A percentile compares a stretch with the other conserved stretches of the same genome.
Conservation (phyloP, 30 jellyfish, hydroid and myxozoan genomes). For the Aurelia coerulea region DNA sequence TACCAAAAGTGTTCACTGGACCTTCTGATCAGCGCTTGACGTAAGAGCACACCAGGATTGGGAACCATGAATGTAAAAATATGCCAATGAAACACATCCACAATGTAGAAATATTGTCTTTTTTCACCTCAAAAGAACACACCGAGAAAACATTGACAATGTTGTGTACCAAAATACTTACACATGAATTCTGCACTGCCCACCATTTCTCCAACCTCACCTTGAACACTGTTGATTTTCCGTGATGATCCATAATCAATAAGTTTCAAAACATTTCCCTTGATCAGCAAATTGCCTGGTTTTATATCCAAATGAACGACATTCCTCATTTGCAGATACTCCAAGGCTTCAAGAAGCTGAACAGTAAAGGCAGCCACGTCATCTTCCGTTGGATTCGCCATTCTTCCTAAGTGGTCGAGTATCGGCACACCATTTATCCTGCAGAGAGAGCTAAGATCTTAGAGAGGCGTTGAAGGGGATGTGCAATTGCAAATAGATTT, state of each 20-base stretch:
- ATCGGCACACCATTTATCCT: slow-evolving; percentile 86
- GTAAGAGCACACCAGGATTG: too few species aligned
- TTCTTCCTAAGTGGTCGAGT: slow-evolving; percentile 69
- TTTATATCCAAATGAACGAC: slow-evolving; percentile 89
- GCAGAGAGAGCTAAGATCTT: not conserved
- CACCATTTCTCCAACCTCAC: slow-evolving; percentile 99
- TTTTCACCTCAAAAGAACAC: too few species aligned
- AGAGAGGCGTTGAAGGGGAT: not conserved
- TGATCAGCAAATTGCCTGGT: slow-evolving; percentile 90
- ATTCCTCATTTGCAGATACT: slow-evolving; percentile 72
- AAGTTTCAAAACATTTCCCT: slow-evolving; percentile 72
- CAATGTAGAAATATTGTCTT: not conserved
- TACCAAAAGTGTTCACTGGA: too few species aligned
- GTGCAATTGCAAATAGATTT: too few species aligned
- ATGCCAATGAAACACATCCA: not conserved
- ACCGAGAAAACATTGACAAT: too few species aligned
- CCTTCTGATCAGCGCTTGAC: too few species aligned
- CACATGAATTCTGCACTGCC: slow-evolving; percentile 99
- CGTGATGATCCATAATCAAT: slow-evolving; percentile 94
- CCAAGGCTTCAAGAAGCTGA: slow-evolving; percentile 81
- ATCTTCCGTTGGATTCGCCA: slow-evolving; percentile 75
- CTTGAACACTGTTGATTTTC: slow-evolving; percentile 63
- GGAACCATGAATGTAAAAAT: too few species aligned
- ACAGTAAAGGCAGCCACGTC: slow-evolving; percentile 72
- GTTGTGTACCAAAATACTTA: not conserved